A percentile compares a stretch with the other conserved stretches of the same genome.
Conservation (phyloP, 1,140 invertebrate species). For the Drosophila nigromelanica region DNA sequence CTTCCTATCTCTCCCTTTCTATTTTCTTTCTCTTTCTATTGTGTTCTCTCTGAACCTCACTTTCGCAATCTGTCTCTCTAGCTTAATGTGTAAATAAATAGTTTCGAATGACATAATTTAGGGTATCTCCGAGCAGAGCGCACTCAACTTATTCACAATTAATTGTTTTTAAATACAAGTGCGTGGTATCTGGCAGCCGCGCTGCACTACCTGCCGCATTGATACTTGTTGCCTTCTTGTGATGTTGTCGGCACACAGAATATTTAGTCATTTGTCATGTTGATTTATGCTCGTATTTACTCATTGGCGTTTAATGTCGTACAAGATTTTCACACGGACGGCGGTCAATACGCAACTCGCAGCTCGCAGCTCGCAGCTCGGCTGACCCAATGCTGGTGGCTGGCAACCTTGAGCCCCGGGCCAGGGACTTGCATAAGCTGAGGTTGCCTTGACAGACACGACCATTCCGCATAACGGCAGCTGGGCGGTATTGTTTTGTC, state of each 20-base stretch:
- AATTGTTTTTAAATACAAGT: background rate
- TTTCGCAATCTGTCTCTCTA: no score
- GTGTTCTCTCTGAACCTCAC: no score
- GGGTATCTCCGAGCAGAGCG: no score
- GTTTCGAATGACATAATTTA: no score
- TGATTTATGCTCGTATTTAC: constrained; percentile 74
- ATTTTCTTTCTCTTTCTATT: no score
- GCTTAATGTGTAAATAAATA: no score
- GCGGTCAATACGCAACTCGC: constrained; percentile 4
- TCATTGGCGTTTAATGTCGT: constrained; percentile 76
- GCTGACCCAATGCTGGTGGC: constrained; percentile 61
- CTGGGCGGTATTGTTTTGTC: constrained; percentile 2
- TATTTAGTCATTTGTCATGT: constrained; percentile 77
- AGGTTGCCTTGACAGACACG: background rate
- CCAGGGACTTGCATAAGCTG: constrained; percentile 19
- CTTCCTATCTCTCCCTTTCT: no score
- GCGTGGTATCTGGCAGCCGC: constrained; percentile 13
- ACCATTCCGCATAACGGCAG: constrained; percentile 24
- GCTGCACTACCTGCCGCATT: background rate
- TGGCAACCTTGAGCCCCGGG: constrained; percentile 56
- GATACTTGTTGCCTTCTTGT: constrained; percentile 18
- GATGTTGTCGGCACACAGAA: constrained; percentile 55
- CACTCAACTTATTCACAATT: background rate
- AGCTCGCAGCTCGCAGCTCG: background rate
- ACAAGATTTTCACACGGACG: constrained; percentile 73